Evolutionary conservation across 2,888 invertebrate species (phyloP).

Genomic region (Drosophila niveifrons): DNA sequence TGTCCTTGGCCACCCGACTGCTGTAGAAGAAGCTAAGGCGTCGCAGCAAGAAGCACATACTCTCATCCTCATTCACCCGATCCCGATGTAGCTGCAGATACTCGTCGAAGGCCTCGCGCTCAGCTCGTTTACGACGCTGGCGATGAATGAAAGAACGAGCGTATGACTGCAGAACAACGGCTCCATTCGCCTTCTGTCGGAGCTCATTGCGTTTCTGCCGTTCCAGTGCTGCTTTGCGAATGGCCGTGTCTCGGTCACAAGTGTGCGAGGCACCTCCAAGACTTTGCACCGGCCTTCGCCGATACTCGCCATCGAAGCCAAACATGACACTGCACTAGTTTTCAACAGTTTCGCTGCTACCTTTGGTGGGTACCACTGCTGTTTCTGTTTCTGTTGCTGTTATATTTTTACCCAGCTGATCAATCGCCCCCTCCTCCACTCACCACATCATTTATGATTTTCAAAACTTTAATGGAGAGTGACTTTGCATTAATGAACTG

Average conservation of each 20-base stretch:
- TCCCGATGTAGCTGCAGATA: slow-evolving; percentile 85
- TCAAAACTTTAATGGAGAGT: slow-evolving; percentile 14
- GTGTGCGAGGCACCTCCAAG: slow-evolving; percentile 94
- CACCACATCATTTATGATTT: slow-evolving; percentile 53
- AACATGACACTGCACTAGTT: slow-evolving; percentile 86
- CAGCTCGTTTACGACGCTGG: slow-evolving; percentile 88
- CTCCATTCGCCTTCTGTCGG: slow-evolving; percentile 90
- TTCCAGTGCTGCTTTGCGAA: slow-evolving; percentile 93
- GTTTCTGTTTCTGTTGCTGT: slow-evolving; percentile 29
- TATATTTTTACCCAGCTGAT: slow-evolving; percentile 62
- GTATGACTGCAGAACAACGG: slow-evolving; percentile 93
- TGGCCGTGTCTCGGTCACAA: slow-evolving; percentile 87
- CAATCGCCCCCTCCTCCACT: slow-evolving; percentile 37
- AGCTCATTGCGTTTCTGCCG: slow-evolving; percentile 94
- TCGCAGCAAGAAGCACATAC: slow-evolving; percentile 87
- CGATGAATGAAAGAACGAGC: slow-evolving; percentile 91
- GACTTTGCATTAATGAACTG: slow-evolving; percentile 2
- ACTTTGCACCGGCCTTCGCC: slow-evolving; percentile 94
- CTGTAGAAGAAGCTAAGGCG: slow-evolving; percentile 92
- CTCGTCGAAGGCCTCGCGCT: slow-evolving; percentile 90
- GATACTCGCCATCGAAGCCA: slow-evolving; percentile 96
- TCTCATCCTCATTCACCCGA: slow-evolving; percentile 85
- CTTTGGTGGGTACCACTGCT: slow-evolving; percentile 16
- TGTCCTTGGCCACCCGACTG: slow-evolving; percentile 87
- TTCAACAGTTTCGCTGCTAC: slow-evolving; percentile 18